Base-by-base conservation (phyloP, 2,888 invertebrate genomes). In the Dynastes hyllus region DNA sequence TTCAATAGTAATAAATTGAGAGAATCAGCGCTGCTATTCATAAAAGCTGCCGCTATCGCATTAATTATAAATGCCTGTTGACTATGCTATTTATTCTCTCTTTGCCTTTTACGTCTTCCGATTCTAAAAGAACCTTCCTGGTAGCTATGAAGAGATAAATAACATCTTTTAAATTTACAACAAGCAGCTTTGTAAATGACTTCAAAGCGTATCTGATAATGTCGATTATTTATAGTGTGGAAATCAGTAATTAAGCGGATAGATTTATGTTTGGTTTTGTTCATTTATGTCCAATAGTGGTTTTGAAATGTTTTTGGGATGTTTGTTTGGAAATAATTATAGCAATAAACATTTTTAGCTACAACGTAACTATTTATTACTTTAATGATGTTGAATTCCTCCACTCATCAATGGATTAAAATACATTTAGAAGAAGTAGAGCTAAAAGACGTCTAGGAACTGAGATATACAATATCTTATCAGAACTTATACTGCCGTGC, bases 11-110 rank as follows among this genome's bases (percentile, higher is more conserved):
- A 88, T 88, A 88, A 88, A 88, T 88, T 87, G 87, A 87, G 84
- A 83, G 87, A 88, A 88, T 88, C 88, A 87, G 86, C 87, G 87
- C 86, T 84, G 85, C 88, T 87, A 88, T 88, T 88, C 87, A 88
- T 88, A 88, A 88, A 87, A 88, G 87, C 87, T 85, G 88, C 87
- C 88, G 88, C 88, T 88, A 87, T 88, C 88, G 86, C 88, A 88
- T 88, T 88, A 87, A 88, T 88, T 88, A 88, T 85, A 85, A 80
- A 84, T 86, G 85, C 85, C 86, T 86, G 85, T 86, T 84, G 78
- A 45, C 63, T 37, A 51, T 11, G 51, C 51, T 69, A 50, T 51
- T 76, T 69, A 50, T 51, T 50, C 29, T 27, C 51, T 75, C 32
- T 51, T 16, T 29, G 29, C 16, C 22, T 27, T 51, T 9, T 65